Conservation (phyloP, 2,113 vertebrate species). For the Callipepla squamata region DNA sequence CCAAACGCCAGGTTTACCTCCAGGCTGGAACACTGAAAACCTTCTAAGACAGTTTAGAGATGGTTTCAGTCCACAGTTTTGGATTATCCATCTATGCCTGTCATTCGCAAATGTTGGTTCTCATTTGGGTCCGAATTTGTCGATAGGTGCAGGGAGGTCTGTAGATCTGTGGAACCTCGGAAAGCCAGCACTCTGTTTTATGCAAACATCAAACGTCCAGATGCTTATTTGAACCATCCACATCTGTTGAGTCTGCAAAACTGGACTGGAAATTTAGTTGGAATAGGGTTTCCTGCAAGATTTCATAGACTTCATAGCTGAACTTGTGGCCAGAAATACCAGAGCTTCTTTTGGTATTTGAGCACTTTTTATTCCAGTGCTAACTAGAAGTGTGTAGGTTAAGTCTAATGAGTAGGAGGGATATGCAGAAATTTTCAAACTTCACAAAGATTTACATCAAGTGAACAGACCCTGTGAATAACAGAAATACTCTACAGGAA, state of each 20-base stretch:
- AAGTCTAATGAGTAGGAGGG: not conserved
- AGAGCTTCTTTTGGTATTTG: slow-evolving; percentile 39
- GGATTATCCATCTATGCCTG: not conserved
- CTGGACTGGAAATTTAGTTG: slow-evolving; percentile 25
- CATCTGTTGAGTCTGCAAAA: slow-evolving; percentile 56
- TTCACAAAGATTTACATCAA: not conserved
- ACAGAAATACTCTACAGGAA: not conserved
- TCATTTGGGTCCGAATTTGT: slow-evolving; percentile 23
- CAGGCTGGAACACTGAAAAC: not conserved
- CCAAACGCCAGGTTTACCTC: not conserved
- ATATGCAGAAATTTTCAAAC: not conserved
- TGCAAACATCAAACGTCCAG: slow-evolving; percentile 52
- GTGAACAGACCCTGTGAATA: not conserved
- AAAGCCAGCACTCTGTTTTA: not conserved
- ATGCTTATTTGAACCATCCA: slow-evolving; percentile 53
- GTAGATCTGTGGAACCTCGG: slow-evolving; percentile 9
- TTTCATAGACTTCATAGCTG: slow-evolving; percentile 52
- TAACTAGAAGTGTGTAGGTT: slow-evolving; percentile 10
- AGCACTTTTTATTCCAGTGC: slow-evolving; percentile 21
- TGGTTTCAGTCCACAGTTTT: not conserved
- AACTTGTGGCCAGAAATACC: slow-evolving; percentile 57
- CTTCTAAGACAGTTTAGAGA: not conserved
- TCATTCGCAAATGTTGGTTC: not conserved
- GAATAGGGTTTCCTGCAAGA: slow-evolving; percentile 39
- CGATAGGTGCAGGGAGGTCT: not conserved